A percentile compares a stretch with the other conserved stretches of the same genome.
Evolutionary conservation across 2,888 invertebrate genomes (phyloP).

Genomic region (Diarsia brunnea): DNA sequence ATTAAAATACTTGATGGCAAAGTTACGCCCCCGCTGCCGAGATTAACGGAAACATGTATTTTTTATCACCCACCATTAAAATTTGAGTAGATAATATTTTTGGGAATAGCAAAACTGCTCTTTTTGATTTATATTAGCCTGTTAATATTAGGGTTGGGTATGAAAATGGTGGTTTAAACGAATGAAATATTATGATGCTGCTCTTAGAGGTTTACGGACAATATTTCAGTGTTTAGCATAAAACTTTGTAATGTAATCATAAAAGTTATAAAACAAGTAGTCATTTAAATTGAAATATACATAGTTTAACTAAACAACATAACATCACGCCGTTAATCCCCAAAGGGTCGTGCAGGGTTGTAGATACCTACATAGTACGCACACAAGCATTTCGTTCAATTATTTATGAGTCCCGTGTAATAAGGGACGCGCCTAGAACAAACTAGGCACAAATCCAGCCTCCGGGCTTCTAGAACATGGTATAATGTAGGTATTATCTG

Average conservation of each 20-base stretch:
- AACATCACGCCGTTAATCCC: neutral
- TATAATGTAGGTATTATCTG: neutral
- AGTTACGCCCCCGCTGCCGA: slow-evolving; percentile 71
- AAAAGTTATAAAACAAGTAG: neutral
- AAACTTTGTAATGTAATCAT: neutral
- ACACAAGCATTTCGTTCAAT: neutral
- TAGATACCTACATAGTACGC: too few species aligned
- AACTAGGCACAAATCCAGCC: neutral
- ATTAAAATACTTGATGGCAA: slow-evolving; percentile 83
- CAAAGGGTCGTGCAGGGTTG: neutral
- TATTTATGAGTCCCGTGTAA: neutral
- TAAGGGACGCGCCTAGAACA: neutral
- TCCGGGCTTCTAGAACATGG: neutral
- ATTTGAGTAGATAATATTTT: slow-evolving; percentile 59
- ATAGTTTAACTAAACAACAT: neutral
- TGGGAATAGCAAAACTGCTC: slow-evolving; percentile 16
- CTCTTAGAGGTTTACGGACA: neutral
- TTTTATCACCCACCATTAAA: slow-evolving; percentile 62
- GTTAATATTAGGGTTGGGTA: neutral
- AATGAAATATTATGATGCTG: neutral
- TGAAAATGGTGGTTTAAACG: neutral
- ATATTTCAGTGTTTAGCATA: neutral
- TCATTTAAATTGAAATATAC: neutral
- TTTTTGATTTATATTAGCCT: slow-evolving; percentile 1
- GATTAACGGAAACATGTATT: slow-evolving; percentile 71